A percentile compares a stretch with the other conserved stretches of the same genome.
These are phyloP conservation scores for Bolborhynchus lineola DNA, from an alignment of 2,113 vertebrate species.

Conservation along the genomic window DNA sequence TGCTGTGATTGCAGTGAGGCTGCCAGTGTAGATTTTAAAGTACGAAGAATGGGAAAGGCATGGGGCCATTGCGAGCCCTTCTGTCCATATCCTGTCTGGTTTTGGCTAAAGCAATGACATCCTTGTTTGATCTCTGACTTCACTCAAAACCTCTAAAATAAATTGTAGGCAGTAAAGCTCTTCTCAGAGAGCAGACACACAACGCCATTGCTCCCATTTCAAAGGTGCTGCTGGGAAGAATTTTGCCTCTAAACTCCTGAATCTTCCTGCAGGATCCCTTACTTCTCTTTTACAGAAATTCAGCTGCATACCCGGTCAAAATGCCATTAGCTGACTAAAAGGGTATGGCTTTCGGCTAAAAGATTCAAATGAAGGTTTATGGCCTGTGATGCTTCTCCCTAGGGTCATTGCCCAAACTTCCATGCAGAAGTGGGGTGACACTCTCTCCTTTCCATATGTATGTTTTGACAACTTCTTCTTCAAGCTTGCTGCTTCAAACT, in stretches of 20 bases:
- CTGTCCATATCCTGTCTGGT: not conserved
- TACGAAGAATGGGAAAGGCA: not conserved
- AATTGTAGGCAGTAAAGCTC: not conserved
- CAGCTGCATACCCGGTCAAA: not conserved
- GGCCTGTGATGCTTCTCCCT: not conserved
- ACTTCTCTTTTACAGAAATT: not conserved
- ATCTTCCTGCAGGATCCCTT: not conserved
- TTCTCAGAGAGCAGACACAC: not conserved
- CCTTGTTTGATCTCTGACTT: not conserved
- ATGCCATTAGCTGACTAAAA: not conserved
- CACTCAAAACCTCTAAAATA: not conserved
- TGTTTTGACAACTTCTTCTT: not conserved
- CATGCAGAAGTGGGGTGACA: not conserved
- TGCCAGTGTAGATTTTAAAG: not conserved
- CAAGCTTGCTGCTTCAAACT: not conserved
- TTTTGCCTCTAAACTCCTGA: not conserved
- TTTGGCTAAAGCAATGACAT: not conserved
- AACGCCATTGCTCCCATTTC: not conserved
- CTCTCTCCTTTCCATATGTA: not conserved
- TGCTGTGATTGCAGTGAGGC: not conserved
- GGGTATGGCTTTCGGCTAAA: not conserved
- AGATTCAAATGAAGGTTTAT: conserved; percentile 16
- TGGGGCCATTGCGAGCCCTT: not conserved
- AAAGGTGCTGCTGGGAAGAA: not conserved
- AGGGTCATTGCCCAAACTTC: not conserved